Evolutionary conservation across 2,888 invertebrate genomes (phyloP), one percentile per base, ranked within the genome.

Genomic region (Parelbella ahira): DNA sequence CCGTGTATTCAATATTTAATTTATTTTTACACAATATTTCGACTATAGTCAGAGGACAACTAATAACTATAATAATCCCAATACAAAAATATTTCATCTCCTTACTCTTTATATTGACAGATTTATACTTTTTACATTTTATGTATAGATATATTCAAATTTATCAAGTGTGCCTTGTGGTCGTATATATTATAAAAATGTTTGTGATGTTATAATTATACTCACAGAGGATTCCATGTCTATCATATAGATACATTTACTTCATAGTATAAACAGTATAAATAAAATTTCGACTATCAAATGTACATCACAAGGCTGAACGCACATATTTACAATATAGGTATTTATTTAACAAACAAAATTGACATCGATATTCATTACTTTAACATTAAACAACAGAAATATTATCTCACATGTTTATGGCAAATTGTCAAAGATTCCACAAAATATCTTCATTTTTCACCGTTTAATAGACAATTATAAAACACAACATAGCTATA

Each of bases 41-140:
- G 79, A 74, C 72, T 80, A 71, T 73, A 63, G 70, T 81, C 83
- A 74, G 41, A 79, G 67, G 68, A 70, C 64, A 69, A 69, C 74
- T 79, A 65, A 70, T 59, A 75, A 69, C 75, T 73, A 77, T 68
- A 72, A 82, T 83, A 86, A 77, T 82, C 82, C 86, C 82, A 70
- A 87, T 87, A 87, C 73, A 87, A 87, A 87, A 87, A 87, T 87
- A 87, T 79, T 76, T 83, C 71, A 70, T 84, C 73, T 86, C 62
- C 75, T 82, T 79, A 83, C 61, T 58, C 56, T 65, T 73, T 73
- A 70, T 79, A 78, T 76, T 77, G 81, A 83, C 79, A 80, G 62
- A 54, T 74, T 68, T 74, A 65, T 68, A 67, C 64, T 77, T 73
- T 76, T 70, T 76, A 79, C 78, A 77, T 61, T 65, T 60, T 60